Percentiles rank a stretch among this genome's conserved stretches.
These are phyloP conservation scores for Pedionomus torquatus DNA, from an alignment of 2,113 vertebrate species.

Conservation along the genomic window DNA sequence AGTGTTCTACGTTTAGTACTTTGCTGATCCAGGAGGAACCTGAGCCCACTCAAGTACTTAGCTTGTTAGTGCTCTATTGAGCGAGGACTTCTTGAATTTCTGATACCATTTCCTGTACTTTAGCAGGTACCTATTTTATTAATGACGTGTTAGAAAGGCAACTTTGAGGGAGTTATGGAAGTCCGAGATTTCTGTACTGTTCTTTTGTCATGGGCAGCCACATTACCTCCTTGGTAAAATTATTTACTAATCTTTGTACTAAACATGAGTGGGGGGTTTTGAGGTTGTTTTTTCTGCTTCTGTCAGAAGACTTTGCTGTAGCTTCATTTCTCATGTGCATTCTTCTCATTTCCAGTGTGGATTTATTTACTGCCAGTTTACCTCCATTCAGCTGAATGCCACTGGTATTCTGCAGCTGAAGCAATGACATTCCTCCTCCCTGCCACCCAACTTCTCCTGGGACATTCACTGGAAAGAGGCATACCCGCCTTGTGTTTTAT, in stretches of 20 bases:
- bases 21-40: not conserved
- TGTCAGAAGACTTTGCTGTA: not conserved
- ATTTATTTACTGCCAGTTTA: not conserved
- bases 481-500: not conserved
- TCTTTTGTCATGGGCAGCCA: not conserved
- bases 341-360: not conserved
- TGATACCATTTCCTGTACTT: rapidly evolving
- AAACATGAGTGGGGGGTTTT: not conserved
- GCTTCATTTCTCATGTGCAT: not conserved
- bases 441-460: not conserved
- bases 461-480: not conserved
- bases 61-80: not conserved
- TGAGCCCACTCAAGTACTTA: not conserved
- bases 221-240: not conserved
- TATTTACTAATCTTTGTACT: not conserved
- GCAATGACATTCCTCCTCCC: not conserved
- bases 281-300: not conserved
- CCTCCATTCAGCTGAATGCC: not conserved
- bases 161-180: not conserved
- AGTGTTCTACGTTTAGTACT: not conserved
- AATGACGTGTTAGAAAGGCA: not conserved
- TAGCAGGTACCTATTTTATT: not conserved
- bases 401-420: not conserved
- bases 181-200: not conserved
- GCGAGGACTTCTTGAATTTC: not conserved